These are phyloP conservation scores for Helicoverpa zea DNA, from an alignment of 1,140 invertebrate species.

Conservation along the genomic window DNA sequence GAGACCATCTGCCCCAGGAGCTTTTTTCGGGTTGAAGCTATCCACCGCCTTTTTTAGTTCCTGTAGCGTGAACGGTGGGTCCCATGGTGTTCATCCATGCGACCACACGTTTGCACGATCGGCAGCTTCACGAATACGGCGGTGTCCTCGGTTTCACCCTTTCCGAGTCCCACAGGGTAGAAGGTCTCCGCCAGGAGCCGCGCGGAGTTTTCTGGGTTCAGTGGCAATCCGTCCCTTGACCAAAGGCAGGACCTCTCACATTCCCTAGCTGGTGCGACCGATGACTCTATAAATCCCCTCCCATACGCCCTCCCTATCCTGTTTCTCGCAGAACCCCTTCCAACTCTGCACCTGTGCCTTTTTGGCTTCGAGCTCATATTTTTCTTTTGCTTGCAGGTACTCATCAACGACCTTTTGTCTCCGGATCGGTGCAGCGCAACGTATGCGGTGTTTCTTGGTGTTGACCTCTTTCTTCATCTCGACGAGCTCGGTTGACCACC, in stretches of 20 bases:
- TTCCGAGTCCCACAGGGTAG: constrained; percentile 27
- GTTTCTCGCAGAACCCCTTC: constrained; percentile 39
- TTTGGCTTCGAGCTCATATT: constrained; percentile 15
- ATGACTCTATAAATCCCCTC: constrained; percentile 33
- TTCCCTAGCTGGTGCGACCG: neutral
- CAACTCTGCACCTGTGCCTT: constrained; percentile 17
- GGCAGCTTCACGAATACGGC: neutral
- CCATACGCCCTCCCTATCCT: constrained; percentile 26
- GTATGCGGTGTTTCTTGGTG: constrained; percentile 26
- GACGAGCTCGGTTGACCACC: constrained; percentile 32
- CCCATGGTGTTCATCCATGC: neutral
- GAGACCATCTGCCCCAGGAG: constrained; percentile 27
- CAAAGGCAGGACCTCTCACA: constrained; percentile 6
- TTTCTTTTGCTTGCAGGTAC: constrained; percentile 37
- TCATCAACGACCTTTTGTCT: neutral
- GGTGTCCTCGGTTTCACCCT: neutral
- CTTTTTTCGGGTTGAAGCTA: constrained; percentile 33
- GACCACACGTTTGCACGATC: neutral
- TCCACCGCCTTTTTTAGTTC: neutral
- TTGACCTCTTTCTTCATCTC: constrained; percentile 30
- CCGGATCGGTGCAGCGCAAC: constrained; percentile 22
- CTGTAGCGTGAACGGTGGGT: constrained; percentile 37
- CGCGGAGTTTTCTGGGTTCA: constrained; percentile 5
- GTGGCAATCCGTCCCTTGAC: neutral
- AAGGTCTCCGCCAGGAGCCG: constrained; percentile 28